phyloP scores from a whole-genome alignment of 2,797 vertebrate genomes.

The Tauraco hartlaubi region DNA sequence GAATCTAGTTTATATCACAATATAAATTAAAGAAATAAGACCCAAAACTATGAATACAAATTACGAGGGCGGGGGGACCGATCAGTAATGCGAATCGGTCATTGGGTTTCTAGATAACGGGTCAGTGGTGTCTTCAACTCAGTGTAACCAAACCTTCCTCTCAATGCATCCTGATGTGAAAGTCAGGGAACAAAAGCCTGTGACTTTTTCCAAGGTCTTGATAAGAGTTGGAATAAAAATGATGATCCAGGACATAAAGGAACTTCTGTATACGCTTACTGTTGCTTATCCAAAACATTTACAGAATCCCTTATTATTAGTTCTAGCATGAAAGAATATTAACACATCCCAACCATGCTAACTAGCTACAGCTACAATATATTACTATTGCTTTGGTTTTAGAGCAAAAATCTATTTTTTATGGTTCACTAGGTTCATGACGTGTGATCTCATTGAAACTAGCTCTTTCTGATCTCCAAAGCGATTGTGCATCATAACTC shows the following conservation, averaged over 20 bases:
- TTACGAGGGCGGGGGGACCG: rapidly evolving
- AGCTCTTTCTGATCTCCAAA: not conserved
- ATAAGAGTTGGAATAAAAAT: not conserved
- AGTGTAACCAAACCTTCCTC: conserved; percentile 30
- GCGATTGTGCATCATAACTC: not conserved
- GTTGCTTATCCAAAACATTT: conserved; percentile 30
- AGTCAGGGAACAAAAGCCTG: conserved; percentile 20
- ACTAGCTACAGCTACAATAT: not conserved
- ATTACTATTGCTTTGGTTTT: not conserved
- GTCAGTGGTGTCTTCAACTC: conserved; percentile 13
- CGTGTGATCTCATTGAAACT: rapidly evolving
- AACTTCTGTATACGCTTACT: conserved; percentile 10
- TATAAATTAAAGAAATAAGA: not conserved
- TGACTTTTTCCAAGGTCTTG: conserved; percentile 39
- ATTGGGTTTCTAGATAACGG: not conserved
- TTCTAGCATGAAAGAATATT: conserved; percentile 25
- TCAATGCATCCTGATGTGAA: conserved; percentile 24
- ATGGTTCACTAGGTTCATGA: not conserved
- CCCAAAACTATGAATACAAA: not conserved
- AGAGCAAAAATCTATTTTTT: not conserved
- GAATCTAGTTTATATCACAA: not conserved
- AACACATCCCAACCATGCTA: not conserved
- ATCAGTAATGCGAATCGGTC: conserved; percentile 21
- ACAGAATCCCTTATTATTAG: not conserved
- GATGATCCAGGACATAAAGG: conserved; percentile 32